Conservation (phyloP, 2,888 invertebrate species). For the Nemapogon koenigi region DNA sequence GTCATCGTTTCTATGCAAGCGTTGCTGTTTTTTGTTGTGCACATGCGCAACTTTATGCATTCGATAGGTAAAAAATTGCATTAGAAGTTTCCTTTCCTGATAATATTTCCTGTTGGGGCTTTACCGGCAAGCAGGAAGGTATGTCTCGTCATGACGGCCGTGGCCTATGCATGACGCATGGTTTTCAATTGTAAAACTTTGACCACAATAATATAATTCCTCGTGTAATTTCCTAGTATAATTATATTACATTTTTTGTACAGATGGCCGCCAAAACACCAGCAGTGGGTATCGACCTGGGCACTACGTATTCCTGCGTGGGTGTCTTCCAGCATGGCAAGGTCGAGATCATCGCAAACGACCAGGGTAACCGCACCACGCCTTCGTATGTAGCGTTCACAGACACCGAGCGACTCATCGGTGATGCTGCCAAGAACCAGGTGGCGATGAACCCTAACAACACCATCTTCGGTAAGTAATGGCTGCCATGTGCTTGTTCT, state of each 20-base stretch:
- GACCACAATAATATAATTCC: neutral
- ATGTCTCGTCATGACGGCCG: too few species aligned
- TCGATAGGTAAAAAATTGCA: too few species aligned
- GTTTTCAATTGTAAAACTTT: too few species aligned
- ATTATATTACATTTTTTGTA: constrained; percentile 21
- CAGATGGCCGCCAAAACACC: constrained; percentile 76
- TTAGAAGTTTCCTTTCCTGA: too few species aligned
- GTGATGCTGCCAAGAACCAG: constrained; percentile 85
- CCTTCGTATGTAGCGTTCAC: constrained; percentile 87
- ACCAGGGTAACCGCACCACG: constrained; percentile 89
- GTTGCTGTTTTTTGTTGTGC: too few species aligned
- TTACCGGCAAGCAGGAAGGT: too few species aligned
- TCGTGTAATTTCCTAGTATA: neutral
- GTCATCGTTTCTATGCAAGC: too few species aligned
- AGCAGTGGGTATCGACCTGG: constrained; percentile 95
- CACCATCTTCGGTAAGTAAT: constrained; percentile 83
- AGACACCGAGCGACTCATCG: constrained; percentile 82
- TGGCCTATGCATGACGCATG: too few species aligned
- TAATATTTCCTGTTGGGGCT: too few species aligned
- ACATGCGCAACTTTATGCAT: too few species aligned
- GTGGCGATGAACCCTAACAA: constrained; percentile 89
- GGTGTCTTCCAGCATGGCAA: constrained; percentile 93
- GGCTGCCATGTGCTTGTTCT: too few species aligned
- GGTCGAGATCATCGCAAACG: constrained; percentile 90
- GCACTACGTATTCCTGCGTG: constrained; percentile 94